phyloP scores from a whole-genome alignment of 1,140 invertebrate species.

The Tetramorium simillimum region DNA sequence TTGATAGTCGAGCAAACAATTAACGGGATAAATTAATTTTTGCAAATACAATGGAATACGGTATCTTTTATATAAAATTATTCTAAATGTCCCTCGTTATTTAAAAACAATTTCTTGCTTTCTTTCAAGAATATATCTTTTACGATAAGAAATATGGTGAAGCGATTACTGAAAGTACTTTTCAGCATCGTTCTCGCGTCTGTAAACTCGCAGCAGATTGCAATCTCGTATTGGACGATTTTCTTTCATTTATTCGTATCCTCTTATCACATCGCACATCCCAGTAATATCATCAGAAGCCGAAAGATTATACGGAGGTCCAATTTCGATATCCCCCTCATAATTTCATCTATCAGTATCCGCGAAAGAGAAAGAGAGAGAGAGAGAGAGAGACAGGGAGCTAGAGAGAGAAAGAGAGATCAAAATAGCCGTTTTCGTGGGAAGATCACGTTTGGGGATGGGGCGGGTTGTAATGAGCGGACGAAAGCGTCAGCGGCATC shows the following conservation, averaged over 20 bases:
- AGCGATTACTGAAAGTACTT: neutral
- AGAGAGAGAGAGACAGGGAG: slow-evolving; percentile 18
- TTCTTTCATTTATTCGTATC: slow-evolving; percentile 68
- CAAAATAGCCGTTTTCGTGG: slow-evolving; percentile 70
- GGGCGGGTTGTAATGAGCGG: slow-evolving; percentile 83
- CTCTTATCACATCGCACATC: slow-evolving; percentile 49
- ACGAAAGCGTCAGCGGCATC: slow-evolving; percentile 85
- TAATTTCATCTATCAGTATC: slow-evolving; percentile 84
- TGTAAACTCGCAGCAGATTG: slow-evolving; percentile 26
- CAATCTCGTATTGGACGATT: slow-evolving; percentile 24
- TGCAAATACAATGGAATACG: neutral
- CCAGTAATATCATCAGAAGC: slow-evolving; percentile 55
- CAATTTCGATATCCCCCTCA: slow-evolving; percentile 74
- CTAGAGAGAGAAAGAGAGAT: slow-evolving; percentile 19
- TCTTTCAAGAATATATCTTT: neutral
- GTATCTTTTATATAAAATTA: neutral
- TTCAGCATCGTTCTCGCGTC: neutral
- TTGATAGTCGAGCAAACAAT: slow-evolving; percentile 6
- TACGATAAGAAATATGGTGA: neutral
- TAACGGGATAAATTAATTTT: slow-evolving; percentile 7
- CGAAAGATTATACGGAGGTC: slow-evolving; percentile 50
- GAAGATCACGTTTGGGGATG: slow-evolving; percentile 81
- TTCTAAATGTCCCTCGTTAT: neutral
- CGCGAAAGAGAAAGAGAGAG: slow-evolving; percentile 70
- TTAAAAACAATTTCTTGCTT: neutral